Percentiles rank a stretch among this genome's conserved stretches.
Evolutionary conservation across 1,140 invertebrate species (phyloP).

Genomic region (Teleopsis dalmanni): DNA sequence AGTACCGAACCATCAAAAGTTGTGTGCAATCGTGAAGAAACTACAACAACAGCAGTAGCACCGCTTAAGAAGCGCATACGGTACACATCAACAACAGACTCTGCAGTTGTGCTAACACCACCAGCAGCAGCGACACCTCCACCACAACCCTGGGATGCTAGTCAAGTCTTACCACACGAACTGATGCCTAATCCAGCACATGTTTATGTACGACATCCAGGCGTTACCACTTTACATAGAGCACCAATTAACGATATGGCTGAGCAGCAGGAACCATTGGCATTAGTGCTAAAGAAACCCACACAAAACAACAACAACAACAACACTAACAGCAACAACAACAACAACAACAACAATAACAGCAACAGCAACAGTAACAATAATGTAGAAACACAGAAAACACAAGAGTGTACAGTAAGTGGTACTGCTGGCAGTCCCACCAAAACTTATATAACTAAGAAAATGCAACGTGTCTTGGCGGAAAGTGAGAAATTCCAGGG

Average conservation of each 20-base stretch:
- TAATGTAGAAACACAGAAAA: conserved; percentile 5
- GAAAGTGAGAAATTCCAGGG: not conserved
- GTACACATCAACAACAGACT: conserved; percentile 36
- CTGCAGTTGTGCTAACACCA: conserved; percentile 27
- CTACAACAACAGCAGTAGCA: conserved; percentile 24
- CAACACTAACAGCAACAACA: not conserved
- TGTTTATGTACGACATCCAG: conserved; percentile 43
- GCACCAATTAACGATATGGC: conserved; percentile 24
- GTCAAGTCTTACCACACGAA: conserved; percentile 28
- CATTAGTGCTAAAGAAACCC: conserved; percentile 24
- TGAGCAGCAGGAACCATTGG: conserved; percentile 35
- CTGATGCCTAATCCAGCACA: conserved; percentile 37
- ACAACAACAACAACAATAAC: conserved; percentile 1
- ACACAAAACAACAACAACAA: conserved; percentile 1
- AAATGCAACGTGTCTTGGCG: not conserved
- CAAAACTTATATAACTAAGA: not conserved
- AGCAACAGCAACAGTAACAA: conserved; percentile 20
- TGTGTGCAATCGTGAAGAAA: conserved; percentile 21
- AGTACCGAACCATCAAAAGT: conserved; percentile 58
- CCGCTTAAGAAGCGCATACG: conserved; percentile 61
- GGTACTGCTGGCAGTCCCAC: no score
- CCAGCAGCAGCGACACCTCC: conserved; percentile 30
- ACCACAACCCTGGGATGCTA: conserved; percentile 43
- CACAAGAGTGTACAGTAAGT: no score
- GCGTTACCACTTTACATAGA: conserved; percentile 37